Base-by-base conservation (phyloP, 2,113 vertebrate genomes). In the Mastomys natalensis region DNA sequence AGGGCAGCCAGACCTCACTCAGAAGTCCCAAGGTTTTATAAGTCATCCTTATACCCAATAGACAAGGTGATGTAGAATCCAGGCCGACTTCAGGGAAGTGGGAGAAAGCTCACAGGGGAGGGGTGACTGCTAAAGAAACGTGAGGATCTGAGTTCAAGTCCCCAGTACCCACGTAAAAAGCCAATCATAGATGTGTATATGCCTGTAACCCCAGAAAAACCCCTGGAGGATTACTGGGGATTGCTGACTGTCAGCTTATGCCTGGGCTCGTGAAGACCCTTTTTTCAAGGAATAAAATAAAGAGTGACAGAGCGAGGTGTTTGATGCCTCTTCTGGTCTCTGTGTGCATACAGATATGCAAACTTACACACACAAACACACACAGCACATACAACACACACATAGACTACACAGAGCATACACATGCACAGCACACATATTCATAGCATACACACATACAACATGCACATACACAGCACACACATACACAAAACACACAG, bases 21-120 rank as follows among this genome's bases (percentile, higher is more conserved):
- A 73, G 70, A 85, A 74, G 10, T 85, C 60, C 34, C 10, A n/a
- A 80, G 22, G 68, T 60, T 90, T 89, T 95, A 77, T 34, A 95
- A 87, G 19, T 24, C 17, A 51, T 68, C 64, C 45, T 87, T 51
- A 48, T 37, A n/a, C n/a, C 29, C 22, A 68, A 37, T 22, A 1
- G 17, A 86, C 26, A 86, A 51, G 11, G 62, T 66, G 31, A 45
- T 51, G 45, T 7, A 48, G 85, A 22, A 51, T 68, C 43, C 60
- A 45, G 45, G 40, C 82, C 15, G 34, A 31, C 82, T 64, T 85
- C 16, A 45, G 58, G 40, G 85, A 51, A 68, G 13, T 2, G 34
- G 85, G 64, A n/a, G 19, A 70, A 16, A 53, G 85, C 64, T 70
- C 64, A 53, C 1, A 37, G 21, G 45, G 64, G 6, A 51, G 16